Percentiles rank a stretch among this genome's conserved stretches.
phyloP scores from a whole-genome alignment of 2,113 vertebrate genomes.

The Phodopus roborovskii region DNA sequence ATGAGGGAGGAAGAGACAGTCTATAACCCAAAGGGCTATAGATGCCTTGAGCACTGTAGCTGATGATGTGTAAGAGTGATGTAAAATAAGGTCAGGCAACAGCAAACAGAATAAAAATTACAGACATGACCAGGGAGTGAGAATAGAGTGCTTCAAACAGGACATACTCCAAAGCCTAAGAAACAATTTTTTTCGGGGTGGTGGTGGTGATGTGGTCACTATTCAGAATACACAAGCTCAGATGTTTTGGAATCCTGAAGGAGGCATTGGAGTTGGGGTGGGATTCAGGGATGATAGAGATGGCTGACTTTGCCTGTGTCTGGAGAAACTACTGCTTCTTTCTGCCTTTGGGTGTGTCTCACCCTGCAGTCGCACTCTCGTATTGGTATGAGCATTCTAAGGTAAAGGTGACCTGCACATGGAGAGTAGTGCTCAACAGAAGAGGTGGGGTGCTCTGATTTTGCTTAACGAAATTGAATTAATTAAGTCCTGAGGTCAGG shows the following conservation, averaged over 20 bases:
- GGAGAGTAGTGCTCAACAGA: neutral
- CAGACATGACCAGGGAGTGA: neutral
- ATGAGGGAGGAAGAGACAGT: neutral
- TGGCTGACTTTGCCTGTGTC: neutral
- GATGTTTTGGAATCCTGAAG: neutral
- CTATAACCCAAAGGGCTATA: neutral
- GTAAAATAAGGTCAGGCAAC: constrained; percentile 28
- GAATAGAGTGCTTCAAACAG: constrained; percentile 38
- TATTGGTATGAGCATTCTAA: neutral
- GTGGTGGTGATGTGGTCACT: constrained; percentile 32
- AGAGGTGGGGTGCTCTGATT: neutral
- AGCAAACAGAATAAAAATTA: constrained; percentile 49
- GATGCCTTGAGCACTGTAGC: neutral
- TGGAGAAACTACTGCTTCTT: neutral
- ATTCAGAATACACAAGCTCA: constrained; percentile 33
- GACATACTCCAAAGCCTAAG: neutral
- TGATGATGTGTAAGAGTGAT: neutral
- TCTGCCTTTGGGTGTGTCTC: neutral
- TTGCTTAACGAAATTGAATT: neutral
- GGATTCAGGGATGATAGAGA: neutral
- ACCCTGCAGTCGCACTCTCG: too few species aligned
- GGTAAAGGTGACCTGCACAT: too few species aligned
- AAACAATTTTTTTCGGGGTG: constrained; percentile 45
- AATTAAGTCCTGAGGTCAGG: neutral
- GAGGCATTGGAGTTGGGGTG: neutral